Conservation (phyloP, 2,888 invertebrate species). For the Drosophila nigritarsus region DNA sequence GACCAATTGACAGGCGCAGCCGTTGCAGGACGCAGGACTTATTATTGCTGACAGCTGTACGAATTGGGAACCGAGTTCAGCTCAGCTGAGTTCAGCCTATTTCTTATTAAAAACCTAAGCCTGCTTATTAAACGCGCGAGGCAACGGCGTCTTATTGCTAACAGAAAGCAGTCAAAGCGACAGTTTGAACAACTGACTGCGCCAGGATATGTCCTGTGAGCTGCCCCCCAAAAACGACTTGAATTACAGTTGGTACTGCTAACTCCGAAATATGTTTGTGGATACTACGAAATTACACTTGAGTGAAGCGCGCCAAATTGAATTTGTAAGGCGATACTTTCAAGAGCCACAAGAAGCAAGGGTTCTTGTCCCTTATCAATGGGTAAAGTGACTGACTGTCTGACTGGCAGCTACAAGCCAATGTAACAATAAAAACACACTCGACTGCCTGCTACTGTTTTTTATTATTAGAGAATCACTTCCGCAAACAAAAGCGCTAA, state of each 20-base stretch:
- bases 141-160: constrained; percentile 53
- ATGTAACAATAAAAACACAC: constrained; percentile 59
- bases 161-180: constrained; percentile 35
- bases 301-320: constrained; percentile 83
- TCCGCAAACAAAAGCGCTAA: constrained; percentile 66
- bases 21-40: constrained; percentile 34
- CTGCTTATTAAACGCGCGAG: constrained; percentile 71
- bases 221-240: constrained; percentile 61
- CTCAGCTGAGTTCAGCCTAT: constrained; percentile 45
- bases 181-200: constrained; percentile 50
- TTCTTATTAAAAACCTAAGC: constrained; percentile 79
- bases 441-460: constrained; percentile 52
- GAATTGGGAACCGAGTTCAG: constrained; percentile 40
- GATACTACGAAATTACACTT: constrained; percentile 74
- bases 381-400: constrained; percentile 21
- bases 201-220: constrained; percentile 50
- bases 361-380: constrained; percentile 66
- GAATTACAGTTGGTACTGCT: constrained; percentile 76
- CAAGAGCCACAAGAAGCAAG: constrained; percentile 43
- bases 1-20: constrained; percentile 63
- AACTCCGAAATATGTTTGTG: constrained; percentile 62
- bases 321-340: constrained; percentile 81
- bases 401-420: constrained; percentile 51
- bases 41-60: constrained; percentile 77
- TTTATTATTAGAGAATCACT: constrained; percentile 74